Base-by-base conservation (phyloP, 2,888 invertebrate genomes). In the Pelosia muscerda region DNA sequence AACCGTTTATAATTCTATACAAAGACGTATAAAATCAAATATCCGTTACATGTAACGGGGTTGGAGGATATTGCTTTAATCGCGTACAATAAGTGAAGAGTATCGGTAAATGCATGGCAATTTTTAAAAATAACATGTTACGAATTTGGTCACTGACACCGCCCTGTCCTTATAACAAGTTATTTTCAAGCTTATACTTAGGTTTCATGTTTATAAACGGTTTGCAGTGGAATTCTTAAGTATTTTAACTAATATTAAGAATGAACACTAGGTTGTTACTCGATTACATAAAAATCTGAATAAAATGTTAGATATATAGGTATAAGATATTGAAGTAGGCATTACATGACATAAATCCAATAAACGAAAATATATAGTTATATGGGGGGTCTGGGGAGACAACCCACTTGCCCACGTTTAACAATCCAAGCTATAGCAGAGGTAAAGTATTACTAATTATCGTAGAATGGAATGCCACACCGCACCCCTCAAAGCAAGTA, bases 101-200 rank as follows among this genome's bases (percentile, higher is more conserved):
- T 58, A 59, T 63, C 67, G 54, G 62, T 67, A 63, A 67, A 63
- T 58, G 57, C 59, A 63, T 22, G 34, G 54, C 58, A 68, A 68
- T 68, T 58, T 68, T 58, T 63, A 59, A 68, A 67, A 68, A 68
- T 59, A 68, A 68, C 63, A 59, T 59, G 26, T 38, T 65, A 28
- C 31, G 60, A 26, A 31, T 54, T 57, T 53, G 67, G 63, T 63
- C 67, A 68, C 58, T 67, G 63, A 67, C 63, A 63, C 53, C 31
- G 28, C 22, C 22, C 25, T n/a, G 19, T 3, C 23, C 22, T 8
- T 9, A 22, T 34, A 34, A 55, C 53, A 55, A 63, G 53, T 15
- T 25, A 8, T 23, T 55, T 55, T 22, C 28, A 22, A 31, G n/a
- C 31, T 34, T 22, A 55, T 23, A 63, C 23, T 38, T 26, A 23